Base-by-base conservation (phyloP, 2,888 invertebrate species). In the Trichopoda pennipes region DNA sequence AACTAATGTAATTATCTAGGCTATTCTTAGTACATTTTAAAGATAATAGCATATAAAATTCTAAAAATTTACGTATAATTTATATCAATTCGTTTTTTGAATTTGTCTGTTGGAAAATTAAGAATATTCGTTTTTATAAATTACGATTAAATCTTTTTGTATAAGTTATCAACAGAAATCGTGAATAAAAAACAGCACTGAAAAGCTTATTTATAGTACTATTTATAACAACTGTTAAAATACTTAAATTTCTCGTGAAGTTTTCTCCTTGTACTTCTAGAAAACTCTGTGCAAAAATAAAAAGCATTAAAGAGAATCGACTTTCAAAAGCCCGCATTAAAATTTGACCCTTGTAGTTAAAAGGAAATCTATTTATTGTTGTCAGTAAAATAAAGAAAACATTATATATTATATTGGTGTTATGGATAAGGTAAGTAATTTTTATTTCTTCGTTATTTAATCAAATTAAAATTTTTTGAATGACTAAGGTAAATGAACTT, bases 401-500 rank as follows among this genome's bases (percentile, higher is more conserved):
- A 2, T n/a, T n/a, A 21, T 17, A 61, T 16, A 69, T n/a, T 51
- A 58, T 47, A 21, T 17, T 53, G 12, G 12, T 72, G 73, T 44
- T 49, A 87, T 87, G 87, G 87, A 87, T 16, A 87, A 87, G 86
- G 87, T 86, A 66, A 47, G 4, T 14, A 80, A 58, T 32, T 17
- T 17, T 49, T 7, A 14, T 17, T 49, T 19, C 12, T n/a, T 12
- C 10, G 12, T 38, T 12, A 38, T 38, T 38, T 38, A 38, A 44
- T 16, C 1, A 44, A n/a, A n/a, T 28, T 7, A 28, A 28, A 7
- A 28, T 28, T 28, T 28, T 28, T 28, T 28, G 7, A 4, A 28
- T 28, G 8, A 28, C 4, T 49, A 85, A 97, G 97, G 96, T 95
- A 85, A 93, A 94, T 88, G 93, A 93, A 87, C 92, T 98, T 84